phyloP scores from a whole-genome alignment of 2,888 invertebrate genomes.

The Hetaerina titia region DNA sequence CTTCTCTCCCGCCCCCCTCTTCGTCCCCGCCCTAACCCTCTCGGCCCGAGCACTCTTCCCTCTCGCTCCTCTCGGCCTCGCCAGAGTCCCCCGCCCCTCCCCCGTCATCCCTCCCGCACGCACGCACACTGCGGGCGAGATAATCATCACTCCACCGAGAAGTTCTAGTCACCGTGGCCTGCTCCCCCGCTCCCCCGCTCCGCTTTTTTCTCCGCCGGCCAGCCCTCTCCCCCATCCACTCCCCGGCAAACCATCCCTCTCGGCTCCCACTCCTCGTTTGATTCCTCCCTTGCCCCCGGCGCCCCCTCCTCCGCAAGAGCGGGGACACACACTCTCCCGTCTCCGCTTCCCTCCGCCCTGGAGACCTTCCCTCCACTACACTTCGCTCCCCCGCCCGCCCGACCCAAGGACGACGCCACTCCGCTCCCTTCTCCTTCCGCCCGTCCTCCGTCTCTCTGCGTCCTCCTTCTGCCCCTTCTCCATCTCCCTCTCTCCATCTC shows the following conservation, averaged over 20 bases:
- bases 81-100: too few species aligned
- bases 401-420: too few species aligned
- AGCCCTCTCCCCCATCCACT: too few species aligned
- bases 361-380: not conserved
- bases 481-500: not conserved
- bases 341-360: not conserved
- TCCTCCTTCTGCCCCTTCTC: not conserved
- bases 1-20: not conserved
- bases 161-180: conserved; percentile 24
- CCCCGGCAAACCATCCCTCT: not conserved
- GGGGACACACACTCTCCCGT: not conserved
- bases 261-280: not conserved
- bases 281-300: not conserved
- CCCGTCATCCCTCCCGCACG: not conserved
- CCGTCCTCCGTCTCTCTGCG: not conserved
- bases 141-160: conserved; percentile 12
- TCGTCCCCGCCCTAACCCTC: not conserved
- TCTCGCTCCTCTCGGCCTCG: too few species aligned
- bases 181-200: not conserved
- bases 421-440: not conserved
- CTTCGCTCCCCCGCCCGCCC: not conserved
- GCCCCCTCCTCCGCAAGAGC: not conserved
- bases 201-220: too few species aligned
- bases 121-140: not conserved
- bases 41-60: not conserved